These are phyloP conservation scores for Scotopteryx bipunctaria DNA, from an alignment of 2,888 invertebrate genomes.

Conservation along the genomic window DNA sequence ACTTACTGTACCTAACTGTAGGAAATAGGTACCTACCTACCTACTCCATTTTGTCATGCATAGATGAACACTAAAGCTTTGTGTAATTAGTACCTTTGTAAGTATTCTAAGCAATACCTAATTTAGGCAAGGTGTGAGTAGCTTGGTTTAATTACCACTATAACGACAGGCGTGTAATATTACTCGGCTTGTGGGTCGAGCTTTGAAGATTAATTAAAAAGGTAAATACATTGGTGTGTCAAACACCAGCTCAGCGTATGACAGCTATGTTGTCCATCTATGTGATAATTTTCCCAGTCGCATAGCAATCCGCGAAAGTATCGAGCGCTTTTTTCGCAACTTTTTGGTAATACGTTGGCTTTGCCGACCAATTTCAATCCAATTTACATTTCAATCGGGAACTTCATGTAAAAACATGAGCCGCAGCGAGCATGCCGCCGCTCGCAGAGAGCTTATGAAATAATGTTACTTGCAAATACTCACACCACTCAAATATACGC, in stretches of 20 bases:
- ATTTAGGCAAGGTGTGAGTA: neutral
- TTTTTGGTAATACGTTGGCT: constrained; percentile 66
- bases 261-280: constrained; percentile 38
- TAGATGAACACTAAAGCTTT: too few relatives aligned
- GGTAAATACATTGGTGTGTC: constrained; percentile 6
- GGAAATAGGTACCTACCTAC: too few relatives aligned
- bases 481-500: constrained; percentile 36
- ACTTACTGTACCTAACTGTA: too few relatives aligned
- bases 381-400: constrained; percentile 76
- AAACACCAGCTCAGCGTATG: too few relatives aligned
- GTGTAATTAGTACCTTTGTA: too few relatives aligned
- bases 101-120: neutral
- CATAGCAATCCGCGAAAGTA: constrained; percentile 55
- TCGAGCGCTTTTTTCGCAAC: constrained; percentile 53
- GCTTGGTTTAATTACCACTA: neutral
- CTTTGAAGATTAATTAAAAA: constrained; percentile 18
- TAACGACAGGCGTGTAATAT: neutral
- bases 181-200: neutral
- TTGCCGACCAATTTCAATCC: constrained; percentile 72
- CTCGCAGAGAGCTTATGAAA: constrained; percentile 61
- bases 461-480: constrained; percentile 57
- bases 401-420: constrained; percentile 77
- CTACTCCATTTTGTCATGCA: too few relatives aligned
- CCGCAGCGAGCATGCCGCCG: constrained; percentile 51
- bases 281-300: constrained; percentile 54